A percentile compares a stretch with the other conserved stretches of the same genome.
Conservation (phyloP, 2,113 vertebrate genomes). For the Zeus faber region DNA sequence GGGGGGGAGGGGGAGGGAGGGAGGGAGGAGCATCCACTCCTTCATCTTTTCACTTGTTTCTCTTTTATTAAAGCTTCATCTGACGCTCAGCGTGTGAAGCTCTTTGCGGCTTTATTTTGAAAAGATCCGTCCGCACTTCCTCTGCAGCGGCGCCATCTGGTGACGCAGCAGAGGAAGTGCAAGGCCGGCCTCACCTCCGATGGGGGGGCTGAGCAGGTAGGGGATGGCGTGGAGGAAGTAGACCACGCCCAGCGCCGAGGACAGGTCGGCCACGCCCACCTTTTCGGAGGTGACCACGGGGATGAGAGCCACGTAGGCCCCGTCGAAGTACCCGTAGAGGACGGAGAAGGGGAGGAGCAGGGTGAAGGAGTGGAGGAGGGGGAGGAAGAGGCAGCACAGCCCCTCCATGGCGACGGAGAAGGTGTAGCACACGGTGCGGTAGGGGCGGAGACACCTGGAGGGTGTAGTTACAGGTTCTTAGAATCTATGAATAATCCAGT, state of each 20-base stretch:
- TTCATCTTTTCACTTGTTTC: too few relatives aligned
- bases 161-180: background rate
- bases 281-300: constrained; percentile 91
- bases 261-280: constrained; percentile 82
- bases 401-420: constrained; percentile 88
- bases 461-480: too few relatives aligned
- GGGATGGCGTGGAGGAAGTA: constrained; percentile 93
- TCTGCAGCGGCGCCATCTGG: too few relatives aligned
- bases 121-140: too few relatives aligned
- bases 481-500: too few relatives aligned
- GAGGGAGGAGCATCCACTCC: too few relatives aligned
- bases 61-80: too few relatives aligned
- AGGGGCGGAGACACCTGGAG: constrained; percentile 83
- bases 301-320: constrained; percentile 91
- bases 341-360: constrained; percentile 89
- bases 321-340: constrained; percentile 94
- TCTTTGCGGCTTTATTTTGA: too few relatives aligned
- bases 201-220: constrained; percentile 89
- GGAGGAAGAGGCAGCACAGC: constrained; percentile 85
- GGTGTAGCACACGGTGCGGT: constrained; percentile 84
- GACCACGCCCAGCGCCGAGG: constrained; percentile 87
- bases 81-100: too few relatives aligned
- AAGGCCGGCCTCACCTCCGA: constrained; percentile 79
- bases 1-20: too few relatives aligned
- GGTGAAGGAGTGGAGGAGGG: constrained; percentile 79